Base-by-base conservation (phyloP, 2,113 vertebrate species). In the Madoqua kirkii region DNA sequence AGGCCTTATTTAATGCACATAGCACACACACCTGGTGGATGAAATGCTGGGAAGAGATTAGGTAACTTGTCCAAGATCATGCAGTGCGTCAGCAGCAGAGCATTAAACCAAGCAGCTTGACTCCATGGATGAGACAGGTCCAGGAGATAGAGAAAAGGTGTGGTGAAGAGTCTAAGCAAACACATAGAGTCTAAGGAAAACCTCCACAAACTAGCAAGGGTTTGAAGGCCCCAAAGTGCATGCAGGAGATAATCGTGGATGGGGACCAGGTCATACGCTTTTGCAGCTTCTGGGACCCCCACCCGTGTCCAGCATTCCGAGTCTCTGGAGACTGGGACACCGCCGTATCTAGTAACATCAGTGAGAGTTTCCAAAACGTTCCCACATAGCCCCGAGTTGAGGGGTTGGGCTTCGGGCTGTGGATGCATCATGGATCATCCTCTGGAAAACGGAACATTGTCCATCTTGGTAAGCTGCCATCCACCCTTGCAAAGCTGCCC, bases 241-340 rank as follows among this genome's bases (percentile, higher is more conserved):
- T 0, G 0, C 25, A 17, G 6, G 27, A 36, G 52, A 27, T 43
- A 12, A 17, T 11, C 1, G 0, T 52, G 19, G 43, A 17, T 9
- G 27, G 60, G 52, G 12, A 59, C 60, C 31, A 23, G 23, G 23
- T 71, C 3, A 3, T 31, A 48, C 0, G 6, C 17, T 60, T 29
- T 36, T 29, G 40, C 52, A 27, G 19, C 43, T 52, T 74, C 27
- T 3, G 4, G 86, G 23, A 50, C 40, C 62, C 48, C 62, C 2
- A 4, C 9, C 1, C 2, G 2, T 12, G 40, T 23, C 40, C 62
- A 74, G 60, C 52, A 74, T 71, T 25, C 79, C 0, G 3, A 5
- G 50, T 6, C 33, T 48, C 52, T 57, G 40, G 40, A 33, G 8
- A 48, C 16, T 55, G 87, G 62, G 78, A 55, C 13, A 6, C 60